These are phyloP conservation scores for Chalcis sispes DNA, from an alignment of 2,888 invertebrate species.

Conservation along the genomic window DNA sequence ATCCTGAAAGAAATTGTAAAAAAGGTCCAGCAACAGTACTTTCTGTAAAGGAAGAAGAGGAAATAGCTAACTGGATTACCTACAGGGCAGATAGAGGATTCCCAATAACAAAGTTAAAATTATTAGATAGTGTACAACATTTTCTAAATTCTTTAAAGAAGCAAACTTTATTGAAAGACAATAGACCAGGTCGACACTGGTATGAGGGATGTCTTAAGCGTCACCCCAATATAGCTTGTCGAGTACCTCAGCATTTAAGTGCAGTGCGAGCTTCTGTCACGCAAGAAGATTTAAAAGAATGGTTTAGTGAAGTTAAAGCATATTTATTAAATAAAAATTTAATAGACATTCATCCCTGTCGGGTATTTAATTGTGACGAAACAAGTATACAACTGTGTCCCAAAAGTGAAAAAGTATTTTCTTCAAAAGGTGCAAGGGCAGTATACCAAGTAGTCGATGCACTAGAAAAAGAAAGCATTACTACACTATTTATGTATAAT, in stretches of 20 bases:
- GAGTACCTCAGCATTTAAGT: conserved; percentile 15
- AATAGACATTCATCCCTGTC: conserved; percentile 47
- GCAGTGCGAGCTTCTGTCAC: neutral
- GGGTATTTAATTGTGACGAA: conserved; percentile 61
- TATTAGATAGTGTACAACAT: conserved; percentile 52
- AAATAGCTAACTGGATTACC: conserved; percentile 53
- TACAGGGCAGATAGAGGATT: conserved; percentile 46
- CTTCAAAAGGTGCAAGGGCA: conserved; percentile 46
- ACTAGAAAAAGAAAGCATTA: conserved; percentile 57
- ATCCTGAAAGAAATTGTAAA: conserved; percentile 23
- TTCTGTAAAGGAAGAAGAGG: conserved; percentile 46
- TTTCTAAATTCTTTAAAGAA: conserved; percentile 43
- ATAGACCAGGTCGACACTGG: conserved; percentile 55
- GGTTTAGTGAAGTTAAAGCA: neutral
- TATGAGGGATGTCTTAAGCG: conserved; percentile 52
- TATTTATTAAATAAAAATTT: conserved; percentile 27
- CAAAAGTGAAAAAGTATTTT: conserved; percentile 58
- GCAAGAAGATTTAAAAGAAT: conserved; percentile 26
- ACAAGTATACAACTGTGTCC: conserved; percentile 58
- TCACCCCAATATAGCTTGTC: conserved; percentile 48
- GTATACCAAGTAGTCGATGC: conserved; percentile 59
- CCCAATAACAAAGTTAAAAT: conserved; percentile 49
- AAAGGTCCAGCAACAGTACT: conserved; percentile 47
- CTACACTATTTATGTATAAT: conserved; percentile 55
- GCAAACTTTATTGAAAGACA: conserved; percentile 50